These are phyloP conservation scores for Thyatira batis DNA, from an alignment of 2,888 invertebrate species.

Conservation along the genomic window DNA sequence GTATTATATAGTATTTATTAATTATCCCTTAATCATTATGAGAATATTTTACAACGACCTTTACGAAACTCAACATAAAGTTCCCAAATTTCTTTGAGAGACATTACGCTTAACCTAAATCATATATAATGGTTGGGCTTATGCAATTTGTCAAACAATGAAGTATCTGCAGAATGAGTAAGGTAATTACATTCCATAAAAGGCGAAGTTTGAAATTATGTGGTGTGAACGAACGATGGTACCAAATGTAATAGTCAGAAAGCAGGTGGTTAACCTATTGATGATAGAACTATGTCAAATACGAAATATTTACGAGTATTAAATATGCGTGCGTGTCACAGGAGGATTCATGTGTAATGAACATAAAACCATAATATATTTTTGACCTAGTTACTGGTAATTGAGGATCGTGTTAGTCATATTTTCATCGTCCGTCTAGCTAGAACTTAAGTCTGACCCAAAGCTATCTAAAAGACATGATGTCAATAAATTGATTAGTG, in stretches of 20 bases:
- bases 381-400: not conserved
- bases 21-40: not conserved
- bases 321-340: conserved; percentile 1
- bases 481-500: too few relatives aligned
- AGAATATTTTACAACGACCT: not conserved
- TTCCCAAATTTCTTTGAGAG: not conserved
- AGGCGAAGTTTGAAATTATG: conserved; percentile 1
- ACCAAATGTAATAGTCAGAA: conserved; percentile 2
- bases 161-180: conserved; percentile 3
- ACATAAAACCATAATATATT: not conserved
- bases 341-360: not conserved
- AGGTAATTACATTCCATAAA: conserved; percentile 5
- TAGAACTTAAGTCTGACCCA: not conserved
- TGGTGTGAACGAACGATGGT: not conserved
- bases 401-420: not conserved
- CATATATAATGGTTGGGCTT: not conserved
- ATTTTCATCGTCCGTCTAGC: not conserved
- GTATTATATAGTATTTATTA: not conserved
- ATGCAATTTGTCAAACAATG: conserved; percentile 11
- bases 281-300: conserved; percentile 29
- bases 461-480: too few relatives aligned
- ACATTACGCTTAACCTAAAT: not conserved
- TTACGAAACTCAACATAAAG: not conserved
- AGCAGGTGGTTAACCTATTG: conserved; percentile 16
- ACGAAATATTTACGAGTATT: conserved; percentile 22